These are phyloP conservation scores for Drosophila bunnanda DNA, from an alignment of 2,888 invertebrate genomes.

Conservation along the genomic window DNA sequence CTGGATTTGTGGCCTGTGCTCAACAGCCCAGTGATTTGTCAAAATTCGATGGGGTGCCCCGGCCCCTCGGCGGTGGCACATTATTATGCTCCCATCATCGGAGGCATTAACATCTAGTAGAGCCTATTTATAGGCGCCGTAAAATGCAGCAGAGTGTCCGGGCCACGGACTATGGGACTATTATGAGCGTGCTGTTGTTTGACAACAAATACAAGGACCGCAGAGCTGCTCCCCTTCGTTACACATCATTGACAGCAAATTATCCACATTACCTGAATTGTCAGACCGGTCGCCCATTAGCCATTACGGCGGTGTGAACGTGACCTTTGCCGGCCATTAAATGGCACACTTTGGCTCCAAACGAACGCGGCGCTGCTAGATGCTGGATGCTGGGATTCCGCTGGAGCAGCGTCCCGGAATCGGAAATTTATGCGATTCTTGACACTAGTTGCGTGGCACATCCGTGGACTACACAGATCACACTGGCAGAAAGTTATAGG, in stretches of 20 bases:
- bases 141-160: conserved; percentile 63
- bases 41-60: conserved; percentile 52
- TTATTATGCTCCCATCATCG: conserved; percentile 24
- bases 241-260: conserved; percentile 84
- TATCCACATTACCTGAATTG: conserved; percentile 84
- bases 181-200: conserved; percentile 69
- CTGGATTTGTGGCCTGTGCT: conserved; percentile 49
- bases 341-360: conserved; percentile 77
- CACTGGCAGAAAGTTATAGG: neutral
- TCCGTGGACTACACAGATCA: conserved; percentile 15
- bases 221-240: conserved; percentile 62
- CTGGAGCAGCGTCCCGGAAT: conserved; percentile 65
- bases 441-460: conserved; percentile 75
- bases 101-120: conserved; percentile 71
- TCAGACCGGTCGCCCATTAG: conserved; percentile 77
- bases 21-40: conserved; percentile 57
- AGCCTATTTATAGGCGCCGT: conserved; percentile 63
- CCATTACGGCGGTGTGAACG: conserved; percentile 79
- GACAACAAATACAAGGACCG: conserved; percentile 77
- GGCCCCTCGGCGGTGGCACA: neutral
- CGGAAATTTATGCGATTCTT: conserved; percentile 82
- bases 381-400: conserved; percentile 56
- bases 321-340: conserved; percentile 84
- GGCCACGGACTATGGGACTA: conserved; percentile 60
- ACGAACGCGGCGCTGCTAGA: conserved; percentile 33